A percentile compares a stretch with the other conserved stretches of the same genome.
phyloP scores from a whole-genome alignment of 2,113 vertebrate genomes.

The Abramis brama region DNA sequence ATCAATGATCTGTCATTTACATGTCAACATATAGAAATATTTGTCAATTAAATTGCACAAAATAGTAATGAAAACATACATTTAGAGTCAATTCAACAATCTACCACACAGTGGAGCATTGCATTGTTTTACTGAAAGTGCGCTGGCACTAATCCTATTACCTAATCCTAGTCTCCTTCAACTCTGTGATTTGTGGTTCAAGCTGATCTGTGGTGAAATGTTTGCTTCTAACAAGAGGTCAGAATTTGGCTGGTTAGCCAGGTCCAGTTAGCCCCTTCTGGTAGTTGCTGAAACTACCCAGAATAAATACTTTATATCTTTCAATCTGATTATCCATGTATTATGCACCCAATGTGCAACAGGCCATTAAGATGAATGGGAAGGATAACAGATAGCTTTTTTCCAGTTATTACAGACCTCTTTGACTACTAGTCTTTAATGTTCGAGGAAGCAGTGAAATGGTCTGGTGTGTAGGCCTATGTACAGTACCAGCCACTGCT shows the following conservation, averaged over 20 bases:
- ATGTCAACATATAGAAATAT: constrained; percentile 7
- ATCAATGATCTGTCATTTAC: constrained; percentile 3
- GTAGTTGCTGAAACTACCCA: background rate
- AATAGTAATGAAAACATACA: background rate
- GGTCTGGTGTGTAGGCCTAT: background rate
- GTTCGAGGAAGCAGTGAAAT: background rate
- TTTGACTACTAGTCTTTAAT: background rate
- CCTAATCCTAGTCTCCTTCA: background rate
- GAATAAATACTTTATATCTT: background rate
- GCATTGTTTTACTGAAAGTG: background rate
- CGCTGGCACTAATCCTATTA: background rate
- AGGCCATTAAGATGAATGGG: background rate
- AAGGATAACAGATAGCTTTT: background rate
- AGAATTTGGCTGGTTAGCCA: background rate
- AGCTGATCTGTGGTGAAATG: background rate
- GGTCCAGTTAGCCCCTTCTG: background rate
- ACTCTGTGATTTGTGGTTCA: constrained; percentile 5
- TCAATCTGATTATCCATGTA: background rate
- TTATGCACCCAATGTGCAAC: background rate
- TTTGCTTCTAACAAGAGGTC: constrained; percentile 8
- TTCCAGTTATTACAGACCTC: background rate
- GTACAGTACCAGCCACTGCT: background rate
- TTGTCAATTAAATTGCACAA: background rate
- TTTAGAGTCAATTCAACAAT: background rate
- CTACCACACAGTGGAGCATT: background rate